A percentile compares a stretch with the other conserved stretches of the same genome.
Conservation (phyloP, 2,113 vertebrate species). For the Dipodomys ordii region DNA sequence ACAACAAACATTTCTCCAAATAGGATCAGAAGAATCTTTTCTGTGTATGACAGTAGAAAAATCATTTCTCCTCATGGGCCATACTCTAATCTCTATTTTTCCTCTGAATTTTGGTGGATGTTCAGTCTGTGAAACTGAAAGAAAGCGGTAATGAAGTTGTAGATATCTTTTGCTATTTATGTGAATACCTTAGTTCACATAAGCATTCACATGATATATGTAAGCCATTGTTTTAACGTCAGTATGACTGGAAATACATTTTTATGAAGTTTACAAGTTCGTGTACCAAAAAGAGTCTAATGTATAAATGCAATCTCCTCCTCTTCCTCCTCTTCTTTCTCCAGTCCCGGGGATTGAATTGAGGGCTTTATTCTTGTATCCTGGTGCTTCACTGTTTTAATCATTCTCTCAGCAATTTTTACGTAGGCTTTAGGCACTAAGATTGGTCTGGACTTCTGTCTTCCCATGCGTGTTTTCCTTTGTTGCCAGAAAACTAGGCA, state of each 20-base stretch:
- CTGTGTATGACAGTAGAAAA: slow-evolving; percentile 4
- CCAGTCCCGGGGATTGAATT: too few relatives aligned
- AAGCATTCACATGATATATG: background rate
- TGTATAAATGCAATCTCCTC: background rate
- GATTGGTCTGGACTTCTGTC: too few relatives aligned
- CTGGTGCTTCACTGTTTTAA: too few relatives aligned
- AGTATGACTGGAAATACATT: background rate
- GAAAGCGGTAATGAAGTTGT: background rate
- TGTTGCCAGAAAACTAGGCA: too few relatives aligned
- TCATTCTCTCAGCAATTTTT: too few relatives aligned
- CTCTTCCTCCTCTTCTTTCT: too few relatives aligned
- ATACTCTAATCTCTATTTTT: background rate
- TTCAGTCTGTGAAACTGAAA: slow-evolving; percentile 41
- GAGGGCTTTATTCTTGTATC: too few relatives aligned
- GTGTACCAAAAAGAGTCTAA: background rate
- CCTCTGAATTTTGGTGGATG: slow-evolving; percentile 32
- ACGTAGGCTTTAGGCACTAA: too few relatives aligned
- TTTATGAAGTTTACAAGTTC: background rate
- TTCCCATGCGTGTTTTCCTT: too few relatives aligned
- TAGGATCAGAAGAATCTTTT: slow-evolving; percentile 19
- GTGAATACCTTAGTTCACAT: background rate
- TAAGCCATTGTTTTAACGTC: background rate
- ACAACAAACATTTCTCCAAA: slow-evolving; percentile 47
- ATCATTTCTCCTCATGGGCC: background rate
- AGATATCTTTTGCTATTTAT: background rate